These are phyloP conservation scores for Cervus canadensis DNA, from an alignment of 2,113 vertebrate genomes.

Conservation along the genomic window DNA sequence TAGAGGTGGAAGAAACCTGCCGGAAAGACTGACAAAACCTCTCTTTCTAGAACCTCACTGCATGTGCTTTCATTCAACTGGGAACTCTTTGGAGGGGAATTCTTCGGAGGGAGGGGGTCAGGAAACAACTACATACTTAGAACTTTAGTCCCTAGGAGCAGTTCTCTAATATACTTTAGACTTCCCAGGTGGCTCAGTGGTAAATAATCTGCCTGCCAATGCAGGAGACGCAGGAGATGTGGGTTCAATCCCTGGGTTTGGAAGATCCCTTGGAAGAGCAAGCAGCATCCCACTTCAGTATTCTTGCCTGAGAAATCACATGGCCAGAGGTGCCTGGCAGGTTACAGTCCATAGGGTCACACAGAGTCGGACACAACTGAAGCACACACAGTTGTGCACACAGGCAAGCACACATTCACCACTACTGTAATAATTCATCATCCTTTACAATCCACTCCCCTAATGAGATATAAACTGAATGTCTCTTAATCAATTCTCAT, in stretches of 20 bases:
- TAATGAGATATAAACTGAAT: background rate
- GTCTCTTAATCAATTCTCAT: background rate
- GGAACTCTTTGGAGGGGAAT: background rate
- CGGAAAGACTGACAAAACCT: background rate
- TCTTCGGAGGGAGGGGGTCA: background rate
- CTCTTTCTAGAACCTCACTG: background rate
- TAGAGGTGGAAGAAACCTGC: background rate
- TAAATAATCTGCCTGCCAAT: background rate
- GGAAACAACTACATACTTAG: background rate
- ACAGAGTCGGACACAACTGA: background rate
- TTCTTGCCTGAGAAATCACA: background rate
- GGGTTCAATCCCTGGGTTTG: background rate
- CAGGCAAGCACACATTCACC: background rate
- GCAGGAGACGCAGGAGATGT: rapidly evolving
- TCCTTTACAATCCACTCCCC: background rate
- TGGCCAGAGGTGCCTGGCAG: background rate
- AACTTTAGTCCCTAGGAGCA: background rate
- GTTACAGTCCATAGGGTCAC: background rate
- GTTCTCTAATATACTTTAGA: background rate
- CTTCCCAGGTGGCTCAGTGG: background rate
- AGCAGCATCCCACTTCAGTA: background rate
- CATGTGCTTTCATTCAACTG: background rate
- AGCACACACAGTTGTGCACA: background rate
- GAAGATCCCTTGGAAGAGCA: background rate
- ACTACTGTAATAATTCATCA: background rate